Evolutionary conservation across 2,888 invertebrate species (phyloP).

Genomic region (Bombylius discolor): DNA sequence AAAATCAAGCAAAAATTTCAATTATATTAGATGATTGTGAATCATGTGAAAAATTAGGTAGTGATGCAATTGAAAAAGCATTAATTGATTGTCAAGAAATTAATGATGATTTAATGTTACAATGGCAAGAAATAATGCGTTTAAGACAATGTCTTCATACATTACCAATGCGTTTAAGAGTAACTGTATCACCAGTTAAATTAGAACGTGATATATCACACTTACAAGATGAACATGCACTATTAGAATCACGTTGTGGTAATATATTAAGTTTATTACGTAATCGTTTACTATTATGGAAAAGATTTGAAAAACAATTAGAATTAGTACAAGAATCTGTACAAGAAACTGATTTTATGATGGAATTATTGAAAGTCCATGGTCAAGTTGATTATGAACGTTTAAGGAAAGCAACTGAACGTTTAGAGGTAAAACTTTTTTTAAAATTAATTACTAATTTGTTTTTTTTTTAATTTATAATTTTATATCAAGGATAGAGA

Average conservation of each 20-base stretch:
- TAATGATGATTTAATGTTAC: conserved; percentile 51
- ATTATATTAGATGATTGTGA: conserved; percentile 60
- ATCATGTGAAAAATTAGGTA: conserved; percentile 55
- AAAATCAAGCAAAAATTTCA: conserved; percentile 52
- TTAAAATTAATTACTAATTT: no score
- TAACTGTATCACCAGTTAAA: conserved; percentile 63
- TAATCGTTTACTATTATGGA: conserved; percentile 57
- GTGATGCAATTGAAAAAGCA: conserved; percentile 65
- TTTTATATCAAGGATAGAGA: no score
- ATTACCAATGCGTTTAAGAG: conserved; percentile 57
- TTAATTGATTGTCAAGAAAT: conserved; percentile 58
- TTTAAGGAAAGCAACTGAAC: conserved; percentile 67
- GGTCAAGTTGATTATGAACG: conserved; percentile 75
- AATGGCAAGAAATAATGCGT: conserved; percentile 68
- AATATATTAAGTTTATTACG: conserved; percentile 52
- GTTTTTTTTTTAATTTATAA: conserved; percentile 2
- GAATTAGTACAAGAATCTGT: conserved; percentile 71
- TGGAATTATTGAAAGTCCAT: conserved; percentile 69
- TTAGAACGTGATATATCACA: conserved; percentile 64
- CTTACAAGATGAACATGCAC: conserved; percentile 59
- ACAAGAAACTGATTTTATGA: conserved; percentile 77
- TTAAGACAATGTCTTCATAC: conserved; percentile 65
- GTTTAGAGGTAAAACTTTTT: conserved; percentile 72
- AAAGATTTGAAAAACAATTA: conserved; percentile 61
- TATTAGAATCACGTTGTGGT: conserved; percentile 56